These are phyloP conservation scores for Conomelus anceps DNA, from an alignment of 2,888 invertebrate species.

Conservation along the genomic window DNA sequence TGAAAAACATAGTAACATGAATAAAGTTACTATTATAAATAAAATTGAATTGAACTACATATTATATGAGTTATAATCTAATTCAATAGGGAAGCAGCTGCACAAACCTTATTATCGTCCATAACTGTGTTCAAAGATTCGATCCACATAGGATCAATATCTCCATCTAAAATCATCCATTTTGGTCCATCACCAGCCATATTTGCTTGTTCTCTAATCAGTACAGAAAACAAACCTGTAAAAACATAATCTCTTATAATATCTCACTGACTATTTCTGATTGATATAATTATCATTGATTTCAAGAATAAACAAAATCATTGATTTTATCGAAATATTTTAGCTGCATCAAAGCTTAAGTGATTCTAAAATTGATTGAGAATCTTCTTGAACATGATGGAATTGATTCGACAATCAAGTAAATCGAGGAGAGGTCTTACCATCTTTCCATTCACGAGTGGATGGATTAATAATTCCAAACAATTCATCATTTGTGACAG, in stretches of 20 bases:
- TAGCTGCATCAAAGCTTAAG: no score
- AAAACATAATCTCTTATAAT: background rate
- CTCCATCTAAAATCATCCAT: constrained; percentile 93
- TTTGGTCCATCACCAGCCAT: constrained; percentile 78
- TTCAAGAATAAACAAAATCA: no score
- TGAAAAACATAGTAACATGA: no score
- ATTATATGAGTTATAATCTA: background rate
- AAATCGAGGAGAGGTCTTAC: constrained; percentile 41
- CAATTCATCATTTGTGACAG: constrained; percentile 90
- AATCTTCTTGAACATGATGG: no score
- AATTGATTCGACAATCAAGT: no score
- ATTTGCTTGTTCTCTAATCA: constrained; percentile 91
- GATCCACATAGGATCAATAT: constrained; percentile 98
- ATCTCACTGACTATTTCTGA: no score
- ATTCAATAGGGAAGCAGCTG: no score
- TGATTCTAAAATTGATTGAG: background rate
- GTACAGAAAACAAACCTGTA: constrained; percentile 79
- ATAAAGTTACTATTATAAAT: no score
- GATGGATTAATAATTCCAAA: constrained; percentile 91
- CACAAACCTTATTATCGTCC: constrained; percentile 90
- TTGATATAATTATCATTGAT: no score
- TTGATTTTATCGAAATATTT: no score
- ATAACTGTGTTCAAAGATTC: constrained; percentile 93
- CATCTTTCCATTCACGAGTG: constrained; percentile 87
- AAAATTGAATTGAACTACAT: no score